Evolutionary conservation across 2,888 invertebrate genomes (phyloP), one percentile per base, ranked within the genome.

Genomic region (Synergus gifuensis): DNA sequence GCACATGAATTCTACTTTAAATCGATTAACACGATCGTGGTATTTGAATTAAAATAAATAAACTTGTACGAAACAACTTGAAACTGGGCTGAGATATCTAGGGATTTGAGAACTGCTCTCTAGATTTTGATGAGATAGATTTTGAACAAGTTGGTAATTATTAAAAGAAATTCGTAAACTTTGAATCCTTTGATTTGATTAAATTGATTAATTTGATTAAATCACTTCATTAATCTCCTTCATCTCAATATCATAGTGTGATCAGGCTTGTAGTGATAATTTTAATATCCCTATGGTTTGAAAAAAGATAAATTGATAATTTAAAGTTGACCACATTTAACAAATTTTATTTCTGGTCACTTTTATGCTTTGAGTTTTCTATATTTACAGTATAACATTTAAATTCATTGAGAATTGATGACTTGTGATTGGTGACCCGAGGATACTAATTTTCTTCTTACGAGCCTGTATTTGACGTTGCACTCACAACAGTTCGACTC

Each of bases 401-500:
- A 64, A 64, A n/a, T 18, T 42, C 18, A 18, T 18, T 58, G 18
- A 18, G 18, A 66, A 42, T 66, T 42, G 9, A 58, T 58, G 58
- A 66, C n/a, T 16, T 18, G n/a, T 3, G 66, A 9, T 28, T n/a
- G 8, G 28, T 18, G 42, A 42, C 42, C 40, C 11, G 11, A 40
- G 40, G 66, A 42, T 44, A 66, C 66, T 9, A 54, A 36, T 54
- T 54, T 73, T 54, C 54, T 54, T 16, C 12, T 4, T 73, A 73
- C 73, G 64, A 40, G 16, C 8, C 40, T 64, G 64, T n/a, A n/a
- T 62, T 62, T 62, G 62, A 62, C 62, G 62, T 62, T 62, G 42
- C 40, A 40, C 64, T 16, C n/a, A 40, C 64, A 64, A 42, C 64
- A 73, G 73, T 73, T 73, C 73, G 73, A 36, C 73, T 73, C 73